Percentiles rank a stretch among this genome's conserved stretches.
These are phyloP conservation scores for Drosophila parvula DNA, from an alignment of 1,140 invertebrate genomes.

Conservation along the genomic window DNA sequence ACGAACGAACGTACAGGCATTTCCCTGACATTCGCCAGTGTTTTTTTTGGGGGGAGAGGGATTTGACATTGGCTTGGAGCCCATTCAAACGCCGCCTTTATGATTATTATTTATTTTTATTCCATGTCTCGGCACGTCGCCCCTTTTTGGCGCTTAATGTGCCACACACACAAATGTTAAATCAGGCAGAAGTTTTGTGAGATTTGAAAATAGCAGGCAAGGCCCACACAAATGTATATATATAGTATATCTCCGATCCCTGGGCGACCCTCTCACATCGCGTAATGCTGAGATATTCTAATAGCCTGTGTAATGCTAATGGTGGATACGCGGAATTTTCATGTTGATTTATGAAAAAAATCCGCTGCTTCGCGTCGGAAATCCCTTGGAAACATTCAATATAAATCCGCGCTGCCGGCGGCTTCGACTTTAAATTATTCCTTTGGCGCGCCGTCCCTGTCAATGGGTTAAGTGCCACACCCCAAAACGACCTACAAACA, in stretches of 20 bases:
- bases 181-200: conserved; percentile 73
- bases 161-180: conserved; percentile 54
- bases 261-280: conserved; percentile 1
- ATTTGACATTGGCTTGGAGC: too few relatives aligned
- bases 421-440: conserved; percentile 17
- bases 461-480: conserved; percentile 53
- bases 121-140: conserved; percentile 18
- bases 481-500: not conserved
- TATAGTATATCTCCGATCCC: not conserved
- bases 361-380: not conserved
- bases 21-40: not conserved
- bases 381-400: conserved; percentile 3
- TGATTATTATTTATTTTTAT: conserved; percentile 44
- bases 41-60: too few relatives aligned
- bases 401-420: not conserved
- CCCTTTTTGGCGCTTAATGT: conserved; percentile 42
- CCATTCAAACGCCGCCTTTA: conserved; percentile 16
- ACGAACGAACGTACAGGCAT: not conserved
- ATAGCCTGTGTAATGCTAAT: conserved; percentile 73
- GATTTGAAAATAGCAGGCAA: conserved; percentile 61
- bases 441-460: conserved; percentile 12
- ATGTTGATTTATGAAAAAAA: conserved; percentile 61
- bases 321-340: conserved; percentile 32
- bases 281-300: conserved; percentile 72
- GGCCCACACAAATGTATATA: not conserved